Percentiles rank a stretch among this genome's conserved stretches.
phyloP scores from a whole-genome alignment of 2,113 vertebrate species.

The Rhinopomastus cyanomelas region DNA sequence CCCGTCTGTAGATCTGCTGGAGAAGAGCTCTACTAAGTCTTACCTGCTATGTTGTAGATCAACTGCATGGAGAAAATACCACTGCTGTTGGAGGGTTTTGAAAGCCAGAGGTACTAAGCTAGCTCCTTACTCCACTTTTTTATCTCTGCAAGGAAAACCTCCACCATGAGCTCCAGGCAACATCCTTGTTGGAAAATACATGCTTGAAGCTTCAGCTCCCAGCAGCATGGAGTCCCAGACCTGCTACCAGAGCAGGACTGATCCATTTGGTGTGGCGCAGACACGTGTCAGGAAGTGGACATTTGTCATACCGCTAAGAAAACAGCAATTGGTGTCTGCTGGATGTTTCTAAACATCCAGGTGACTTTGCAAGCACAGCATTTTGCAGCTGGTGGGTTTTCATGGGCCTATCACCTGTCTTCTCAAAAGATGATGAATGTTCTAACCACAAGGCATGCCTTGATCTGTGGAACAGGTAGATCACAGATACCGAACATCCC shows the following conservation, averaged over 20 bases:
- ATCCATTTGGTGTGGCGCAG: not conserved
- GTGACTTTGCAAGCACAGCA: not conserved
- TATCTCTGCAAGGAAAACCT: not conserved
- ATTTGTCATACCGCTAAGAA: not conserved
- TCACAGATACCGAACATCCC: not conserved
- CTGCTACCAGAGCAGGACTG: not conserved
- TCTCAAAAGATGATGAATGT: not conserved
- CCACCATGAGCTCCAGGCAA: accelerated
- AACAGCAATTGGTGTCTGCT: not conserved
- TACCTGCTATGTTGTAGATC: not conserved
- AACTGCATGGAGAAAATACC: not conserved
- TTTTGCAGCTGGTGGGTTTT: not conserved
- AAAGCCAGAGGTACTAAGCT: not conserved
- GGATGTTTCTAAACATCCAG: not conserved
- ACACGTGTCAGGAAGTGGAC: not conserved
- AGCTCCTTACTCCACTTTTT: not conserved
- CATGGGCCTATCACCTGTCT: not conserved
- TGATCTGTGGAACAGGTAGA: not conserved
- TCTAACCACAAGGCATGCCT: not conserved
- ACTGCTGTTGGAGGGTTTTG: accelerated
- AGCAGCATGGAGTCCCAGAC: not conserved
- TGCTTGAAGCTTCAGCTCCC: not conserved
- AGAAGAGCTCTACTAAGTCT: not conserved
- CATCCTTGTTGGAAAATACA: not conserved
- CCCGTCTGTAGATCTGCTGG: not conserved